phyloP scores from a whole-genome alignment of 1,140 invertebrate species.

The Apis cerana region DNA sequence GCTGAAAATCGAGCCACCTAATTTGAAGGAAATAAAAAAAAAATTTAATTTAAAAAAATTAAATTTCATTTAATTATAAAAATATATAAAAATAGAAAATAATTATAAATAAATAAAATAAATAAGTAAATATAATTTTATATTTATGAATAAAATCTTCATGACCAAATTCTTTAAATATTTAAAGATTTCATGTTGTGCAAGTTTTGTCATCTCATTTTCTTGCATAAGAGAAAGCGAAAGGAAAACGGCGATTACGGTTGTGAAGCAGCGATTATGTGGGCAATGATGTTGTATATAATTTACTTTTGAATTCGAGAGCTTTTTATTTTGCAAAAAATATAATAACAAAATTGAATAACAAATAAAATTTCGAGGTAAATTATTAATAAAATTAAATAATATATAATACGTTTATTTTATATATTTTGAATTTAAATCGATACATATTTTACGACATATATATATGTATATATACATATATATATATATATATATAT shows the following conservation, averaged over 20 bases:
- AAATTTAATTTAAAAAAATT: too few relatives aligned
- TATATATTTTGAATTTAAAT: background rate
- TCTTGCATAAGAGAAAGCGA: conserved; percentile 33
- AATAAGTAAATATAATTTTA: too few relatives aligned
- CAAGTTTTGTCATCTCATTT: background rate
- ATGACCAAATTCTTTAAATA: background rate
- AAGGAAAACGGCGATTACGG: background rate
- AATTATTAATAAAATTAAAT: too few relatives aligned
- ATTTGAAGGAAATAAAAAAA: background rate
- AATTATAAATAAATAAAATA: too few relatives aligned
- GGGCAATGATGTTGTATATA: background rate
- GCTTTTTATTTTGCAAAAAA: background rate
- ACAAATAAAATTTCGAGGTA: background rate
- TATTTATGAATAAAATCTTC: background rate
- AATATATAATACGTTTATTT: background rate
- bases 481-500: too few relatives aligned
- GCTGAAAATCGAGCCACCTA: conserved; percentile 79
- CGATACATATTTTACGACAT: too few relatives aligned
- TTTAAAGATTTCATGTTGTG: background rate
- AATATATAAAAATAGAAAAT: too few relatives aligned
- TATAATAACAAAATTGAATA: background rate
- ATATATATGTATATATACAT: too few relatives aligned
- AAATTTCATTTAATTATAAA: background rate
- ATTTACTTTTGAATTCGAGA: background rate
- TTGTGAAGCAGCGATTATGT: background rate